Percentiles rank a stretch among this genome's conserved stretches.
phyloP scores from a whole-genome alignment of 1,140 invertebrate genomes.

The Brachionus rotundiformis region DNA sequence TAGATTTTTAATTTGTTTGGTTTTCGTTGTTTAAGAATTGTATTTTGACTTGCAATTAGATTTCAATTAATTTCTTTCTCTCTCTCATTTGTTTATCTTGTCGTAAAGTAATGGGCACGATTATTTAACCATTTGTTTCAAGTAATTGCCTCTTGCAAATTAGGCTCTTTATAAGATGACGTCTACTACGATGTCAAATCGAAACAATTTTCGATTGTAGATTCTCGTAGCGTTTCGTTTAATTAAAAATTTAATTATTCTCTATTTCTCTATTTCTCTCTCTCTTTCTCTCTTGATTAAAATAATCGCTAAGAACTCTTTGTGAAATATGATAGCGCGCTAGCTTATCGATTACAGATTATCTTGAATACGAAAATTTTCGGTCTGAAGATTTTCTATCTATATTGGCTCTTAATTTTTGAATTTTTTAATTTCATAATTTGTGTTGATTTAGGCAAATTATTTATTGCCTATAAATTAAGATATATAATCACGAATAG shows the following conservation, averaged over 20 bases:
- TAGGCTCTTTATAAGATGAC: constrained; percentile 11
- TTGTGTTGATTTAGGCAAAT: not conserved
- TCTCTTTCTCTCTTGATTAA: constrained; percentile 26
- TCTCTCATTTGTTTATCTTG: constrained; percentile 15
- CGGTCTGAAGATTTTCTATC: constrained; percentile 32
- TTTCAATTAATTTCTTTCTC: constrained; percentile 13
- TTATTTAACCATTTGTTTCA: constrained; percentile 36
- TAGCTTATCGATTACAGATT: not conserved
- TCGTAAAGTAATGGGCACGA: constrained; percentile 17
- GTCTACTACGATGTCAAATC: constrained; percentile 17
- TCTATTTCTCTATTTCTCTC: too few species aligned
- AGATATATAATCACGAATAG: not conserved
- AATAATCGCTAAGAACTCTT: constrained; percentile 28
- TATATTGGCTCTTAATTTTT: not conserved
- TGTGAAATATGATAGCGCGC: constrained; percentile 27
- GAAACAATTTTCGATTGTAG: not conserved
- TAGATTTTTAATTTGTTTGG: constrained; percentile 11
- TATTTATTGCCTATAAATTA: not conserved
- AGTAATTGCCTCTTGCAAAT: constrained; percentile 21
- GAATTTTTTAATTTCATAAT: not conserved
- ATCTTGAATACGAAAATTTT: constrained; percentile 8
- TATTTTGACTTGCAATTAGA: constrained; percentile 37
- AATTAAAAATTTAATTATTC: constrained; percentile 41
- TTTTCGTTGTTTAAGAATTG: constrained; percentile 4
- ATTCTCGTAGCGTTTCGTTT: constrained; percentile 12